phyloP scores from a whole-genome alignment of 2,113 vertebrate species.

The Tyto alba region DNA sequence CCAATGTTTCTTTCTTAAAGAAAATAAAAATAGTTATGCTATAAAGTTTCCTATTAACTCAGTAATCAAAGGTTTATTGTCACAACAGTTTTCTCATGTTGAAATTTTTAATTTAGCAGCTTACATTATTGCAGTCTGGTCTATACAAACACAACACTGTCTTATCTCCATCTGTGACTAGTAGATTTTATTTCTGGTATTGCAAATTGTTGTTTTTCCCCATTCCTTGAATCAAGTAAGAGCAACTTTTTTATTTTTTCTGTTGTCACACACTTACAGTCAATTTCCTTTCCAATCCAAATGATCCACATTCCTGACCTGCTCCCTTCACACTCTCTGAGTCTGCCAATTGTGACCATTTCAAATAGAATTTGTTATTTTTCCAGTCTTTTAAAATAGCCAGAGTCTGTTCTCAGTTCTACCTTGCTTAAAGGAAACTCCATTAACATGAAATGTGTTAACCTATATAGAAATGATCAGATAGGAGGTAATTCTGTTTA shows the following conservation, averaged over 20 bases:
- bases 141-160: not conserved
- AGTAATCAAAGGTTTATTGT: slow-evolving; percentile 35
- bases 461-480: not conserved
- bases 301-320: not conserved
- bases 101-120: slow-evolving; percentile 30
- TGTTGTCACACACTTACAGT: not conserved
- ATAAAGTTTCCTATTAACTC: not conserved
- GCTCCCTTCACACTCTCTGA: not conserved
- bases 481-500: not conserved
- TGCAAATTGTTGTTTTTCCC: not conserved
- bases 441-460: not conserved
- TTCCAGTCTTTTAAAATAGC: not conserved
- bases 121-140: slow-evolving; percentile 10
- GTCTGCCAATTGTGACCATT: not conserved
- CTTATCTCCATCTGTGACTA: slow-evolving; percentile 21
- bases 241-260: not conserved
- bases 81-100: slow-evolving; percentile 32
- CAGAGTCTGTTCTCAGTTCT: not conserved
- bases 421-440: not conserved
- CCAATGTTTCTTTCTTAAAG: not conserved
- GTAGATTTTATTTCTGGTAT: not conserved
- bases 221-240: not conserved
- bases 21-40: not conserved
- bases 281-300: not conserved
- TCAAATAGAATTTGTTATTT: not conserved